Conservation (phyloP, 1,140 invertebrate genomes). For the Drosophila trapezifrons region DNA sequence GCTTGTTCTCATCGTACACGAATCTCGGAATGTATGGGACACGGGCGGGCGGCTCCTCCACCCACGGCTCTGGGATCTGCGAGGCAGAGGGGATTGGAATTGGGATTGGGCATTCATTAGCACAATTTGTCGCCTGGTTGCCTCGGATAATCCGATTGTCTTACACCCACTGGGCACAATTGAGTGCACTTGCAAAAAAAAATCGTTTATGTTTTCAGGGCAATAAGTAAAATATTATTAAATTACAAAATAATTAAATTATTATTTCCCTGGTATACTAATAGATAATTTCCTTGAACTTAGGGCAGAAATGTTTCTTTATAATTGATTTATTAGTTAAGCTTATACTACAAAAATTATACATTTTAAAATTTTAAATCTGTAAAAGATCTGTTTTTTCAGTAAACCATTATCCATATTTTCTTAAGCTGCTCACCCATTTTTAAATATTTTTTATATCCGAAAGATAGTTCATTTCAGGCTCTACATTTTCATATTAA, state of each 20-base stretch:
- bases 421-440: no score
- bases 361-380: no score
- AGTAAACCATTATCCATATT: no score
- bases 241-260: background rate
- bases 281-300: no score
- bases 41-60: slow-evolving; percentile 90
- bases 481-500: no score
- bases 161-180: background rate
- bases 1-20: slow-evolving; percentile 87
- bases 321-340: no score
- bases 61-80: slow-evolving; percentile 89
- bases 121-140: slow-evolving; percentile 59
- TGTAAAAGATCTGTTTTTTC: no score
- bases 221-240: background rate
- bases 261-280: background rate
- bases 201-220: background rate
- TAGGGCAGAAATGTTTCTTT: no score
- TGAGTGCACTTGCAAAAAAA: background rate
- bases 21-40: slow-evolving; percentile 90
- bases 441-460: no score
- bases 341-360: no score
- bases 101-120: slow-evolving; percentile 57
- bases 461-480: no score
- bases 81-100: slow-evolving; percentile 21
- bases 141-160: slow-evolving; percentile 21